phyloP scores from a whole-genome alignment of 2,888 invertebrate genomes.

The Ophion ellenae region DNA sequence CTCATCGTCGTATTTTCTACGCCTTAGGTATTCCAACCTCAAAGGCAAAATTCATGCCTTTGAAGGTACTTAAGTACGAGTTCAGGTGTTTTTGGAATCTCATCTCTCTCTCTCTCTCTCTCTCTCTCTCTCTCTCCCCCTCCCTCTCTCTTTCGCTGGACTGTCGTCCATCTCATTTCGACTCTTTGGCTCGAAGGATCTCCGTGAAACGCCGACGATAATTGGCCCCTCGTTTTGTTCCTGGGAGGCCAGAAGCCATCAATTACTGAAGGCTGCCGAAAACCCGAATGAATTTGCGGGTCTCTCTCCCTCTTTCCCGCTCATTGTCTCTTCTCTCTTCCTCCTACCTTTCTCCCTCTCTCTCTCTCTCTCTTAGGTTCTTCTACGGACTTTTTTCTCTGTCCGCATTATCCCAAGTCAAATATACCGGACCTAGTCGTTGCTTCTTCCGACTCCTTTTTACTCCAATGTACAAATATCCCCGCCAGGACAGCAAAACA shows the following conservation, averaged over 20 bases:
- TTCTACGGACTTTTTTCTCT: not conserved
- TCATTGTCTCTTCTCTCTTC: too few relatives aligned
- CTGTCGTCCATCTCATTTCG: conserved; percentile 48
- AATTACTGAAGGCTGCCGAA: conserved; percentile 71
- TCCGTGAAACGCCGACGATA: conserved; percentile 70
- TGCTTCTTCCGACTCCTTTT: conserved; percentile 28
- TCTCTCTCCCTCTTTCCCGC: not conserved
- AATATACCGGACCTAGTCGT: conserved; percentile 18
- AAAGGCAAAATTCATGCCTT: too few relatives aligned
- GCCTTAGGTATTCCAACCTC: too few relatives aligned
- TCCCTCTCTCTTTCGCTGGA: conserved; percentile 54
- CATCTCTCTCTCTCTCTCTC: too few relatives aligned
- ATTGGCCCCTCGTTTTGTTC: conserved; percentile 71
- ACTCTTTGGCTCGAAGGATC: conserved; percentile 63
- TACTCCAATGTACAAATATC: not conserved
- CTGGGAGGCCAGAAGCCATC: conserved; percentile 73
- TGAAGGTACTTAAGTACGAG: too few relatives aligned
- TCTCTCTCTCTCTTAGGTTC: not conserved
- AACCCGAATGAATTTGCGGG: conserved; percentile 68
- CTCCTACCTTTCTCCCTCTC: too few relatives aligned
- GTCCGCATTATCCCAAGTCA: conserved; percentile 21
- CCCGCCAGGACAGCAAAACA: not conserved
- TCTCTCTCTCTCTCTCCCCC: too few relatives aligned
- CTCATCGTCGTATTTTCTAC: too few relatives aligned
- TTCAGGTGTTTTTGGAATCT: too few relatives aligned